Percentiles rank a stretch among this genome's conserved stretches.
Evolutionary conservation across 1,140 invertebrate genomes (phyloP).

Genomic region (Drosophila serrata): DNA sequence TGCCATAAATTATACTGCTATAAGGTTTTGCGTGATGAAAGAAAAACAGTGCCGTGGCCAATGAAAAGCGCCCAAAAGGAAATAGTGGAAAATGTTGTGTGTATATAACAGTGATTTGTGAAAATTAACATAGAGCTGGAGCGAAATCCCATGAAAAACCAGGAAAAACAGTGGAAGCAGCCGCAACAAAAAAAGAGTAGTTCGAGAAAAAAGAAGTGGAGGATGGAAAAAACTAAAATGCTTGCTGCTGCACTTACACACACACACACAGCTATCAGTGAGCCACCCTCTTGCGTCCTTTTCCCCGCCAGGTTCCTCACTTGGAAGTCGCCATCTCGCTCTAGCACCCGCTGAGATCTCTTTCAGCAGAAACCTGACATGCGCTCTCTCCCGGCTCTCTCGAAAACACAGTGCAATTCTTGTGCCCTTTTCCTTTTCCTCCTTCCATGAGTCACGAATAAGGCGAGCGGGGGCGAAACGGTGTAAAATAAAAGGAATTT

Average conservation of each 20-base stretch:
- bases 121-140: constrained; percentile 53
- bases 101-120: constrained; percentile 52
- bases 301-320: constrained; percentile 27
- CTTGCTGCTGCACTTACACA: constrained; percentile 44
- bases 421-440: constrained; percentile 41
- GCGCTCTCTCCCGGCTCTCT: constrained; percentile 37
- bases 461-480: constrained; percentile 6
- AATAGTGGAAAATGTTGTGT: constrained; percentile 68
- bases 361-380: constrained; percentile 41
- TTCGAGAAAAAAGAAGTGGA: constrained; percentile 42
- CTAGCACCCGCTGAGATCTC: constrained; percentile 1
- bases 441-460: constrained; percentile 45
- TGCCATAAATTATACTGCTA: constrained; percentile 72
- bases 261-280: constrained; percentile 9
- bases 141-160: constrained; percentile 22
- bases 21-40: constrained; percentile 63
- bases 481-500: constrained; percentile 45
- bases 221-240: constrained; percentile 32
- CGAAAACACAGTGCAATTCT: constrained; percentile 20
- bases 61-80: constrained; percentile 69
- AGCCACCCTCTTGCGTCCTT: constrained; percentile 40
- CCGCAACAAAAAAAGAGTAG: constrained; percentile 37
- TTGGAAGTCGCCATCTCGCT: constrained; percentile 8
- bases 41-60: constrained; percentile 53
- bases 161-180: constrained; percentile 61